Conservation (phyloP, 2,888 invertebrate species). For the Auanema sp. region DNA sequence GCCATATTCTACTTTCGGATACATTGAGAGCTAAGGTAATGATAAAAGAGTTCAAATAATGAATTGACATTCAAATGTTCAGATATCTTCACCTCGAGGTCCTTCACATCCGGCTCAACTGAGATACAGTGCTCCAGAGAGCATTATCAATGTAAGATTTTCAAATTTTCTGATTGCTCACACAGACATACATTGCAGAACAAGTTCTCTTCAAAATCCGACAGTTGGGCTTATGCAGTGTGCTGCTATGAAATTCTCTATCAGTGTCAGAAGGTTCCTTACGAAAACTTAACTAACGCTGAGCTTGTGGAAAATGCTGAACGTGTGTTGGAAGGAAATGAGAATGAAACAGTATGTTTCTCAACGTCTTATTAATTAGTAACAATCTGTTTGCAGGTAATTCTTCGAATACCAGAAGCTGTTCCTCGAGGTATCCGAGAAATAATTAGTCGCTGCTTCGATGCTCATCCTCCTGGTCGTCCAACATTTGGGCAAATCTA, state of each 20-base stretch:
- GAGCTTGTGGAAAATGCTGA: constrained; percentile 79
- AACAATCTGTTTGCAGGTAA: constrained; percentile 10
- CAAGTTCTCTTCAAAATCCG: constrained; percentile 82
- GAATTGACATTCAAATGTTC: constrained; percentile 9
- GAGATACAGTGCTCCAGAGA: constrained; percentile 56
- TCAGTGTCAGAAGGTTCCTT: constrained; percentile 79
- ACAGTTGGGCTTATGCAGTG: constrained; percentile 88
- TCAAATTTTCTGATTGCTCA: too few species aligned
- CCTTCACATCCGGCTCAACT: constrained; percentile 56
- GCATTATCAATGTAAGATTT: constrained; percentile 44
- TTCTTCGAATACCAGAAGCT: constrained; percentile 14
- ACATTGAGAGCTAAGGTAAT: constrained; percentile 30
- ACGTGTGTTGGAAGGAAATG: constrained; percentile 30
- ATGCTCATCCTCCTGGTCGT: constrained; percentile 26
- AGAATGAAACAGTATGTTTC: constrained; percentile 30
- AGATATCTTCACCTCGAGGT: constrained; percentile 48
- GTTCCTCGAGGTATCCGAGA: constrained; percentile 17
- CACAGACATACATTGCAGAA: constrained; percentile 72
- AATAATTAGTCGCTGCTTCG: constrained; percentile 27
- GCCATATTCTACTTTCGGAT: constrained; percentile 41
- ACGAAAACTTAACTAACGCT: constrained; percentile 76
- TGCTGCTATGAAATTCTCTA: constrained; percentile 84
- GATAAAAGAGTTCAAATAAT: background rate
- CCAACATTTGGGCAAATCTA: constrained; percentile 30
- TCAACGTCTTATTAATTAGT: background rate